Conservation (phyloP, 2,888 invertebrate genomes). For the Cabera pusaria region DNA sequence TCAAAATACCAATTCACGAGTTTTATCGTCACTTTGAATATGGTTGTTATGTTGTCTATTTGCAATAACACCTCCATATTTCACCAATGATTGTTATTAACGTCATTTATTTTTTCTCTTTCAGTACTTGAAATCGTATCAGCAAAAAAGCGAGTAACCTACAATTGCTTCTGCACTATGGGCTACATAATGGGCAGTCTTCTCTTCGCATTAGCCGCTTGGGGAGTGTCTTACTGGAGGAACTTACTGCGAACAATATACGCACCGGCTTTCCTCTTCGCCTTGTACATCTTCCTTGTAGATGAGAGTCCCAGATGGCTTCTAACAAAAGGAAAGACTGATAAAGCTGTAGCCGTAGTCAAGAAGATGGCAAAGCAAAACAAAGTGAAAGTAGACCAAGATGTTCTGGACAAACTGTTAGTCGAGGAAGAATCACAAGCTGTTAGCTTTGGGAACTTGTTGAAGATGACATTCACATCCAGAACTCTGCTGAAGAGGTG, state of each 20-base stretch:
- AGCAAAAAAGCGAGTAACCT: slow-evolving; percentile 55
- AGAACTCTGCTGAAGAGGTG: slow-evolving; percentile 55
- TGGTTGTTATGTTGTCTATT: no score
- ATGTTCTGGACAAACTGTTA: slow-evolving; percentile 42
- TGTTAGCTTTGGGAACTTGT: slow-evolving; percentile 41
- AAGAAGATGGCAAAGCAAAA: slow-evolving; percentile 82
- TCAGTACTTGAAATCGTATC: slow-evolving; percentile 65
- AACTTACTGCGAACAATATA: slow-evolving; percentile 86
- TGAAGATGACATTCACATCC: slow-evolving; percentile 61
- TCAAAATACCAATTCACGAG: no score
- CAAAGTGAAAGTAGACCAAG: slow-evolving; percentile 53
- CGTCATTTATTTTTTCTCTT: no score
- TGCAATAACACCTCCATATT: no score
- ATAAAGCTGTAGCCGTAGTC: slow-evolving; percentile 85
- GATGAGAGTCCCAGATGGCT: slow-evolving; percentile 93
- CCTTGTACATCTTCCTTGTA: slow-evolving; percentile 85
- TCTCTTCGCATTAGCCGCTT: slow-evolving; percentile 49
- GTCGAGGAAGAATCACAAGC: slow-evolving; percentile 42
- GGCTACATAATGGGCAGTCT: slow-evolving; percentile 54
- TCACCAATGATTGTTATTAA: no score
- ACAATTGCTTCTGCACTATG: slow-evolving; percentile 45
- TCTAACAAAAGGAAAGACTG: slow-evolving; percentile 86
- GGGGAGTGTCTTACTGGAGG: slow-evolving; percentile 86
- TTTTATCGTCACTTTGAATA: no score
- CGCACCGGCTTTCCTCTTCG: slow-evolving; percentile 85